Conservation (phyloP, 1,140 invertebrate genomes). For the Drosophila sturtevanti region DNA sequence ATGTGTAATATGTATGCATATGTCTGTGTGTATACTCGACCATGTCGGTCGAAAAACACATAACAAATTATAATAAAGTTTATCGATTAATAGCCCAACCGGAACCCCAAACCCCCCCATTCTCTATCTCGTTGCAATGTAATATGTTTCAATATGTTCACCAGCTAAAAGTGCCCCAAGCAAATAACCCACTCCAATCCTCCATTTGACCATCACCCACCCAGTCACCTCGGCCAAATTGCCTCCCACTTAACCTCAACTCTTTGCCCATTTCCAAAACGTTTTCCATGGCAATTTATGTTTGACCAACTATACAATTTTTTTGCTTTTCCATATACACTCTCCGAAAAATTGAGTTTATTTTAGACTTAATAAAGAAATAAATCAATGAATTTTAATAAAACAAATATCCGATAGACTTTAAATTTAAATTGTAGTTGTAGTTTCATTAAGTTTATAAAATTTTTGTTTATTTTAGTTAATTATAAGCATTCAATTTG, state of each 20-base stretch:
- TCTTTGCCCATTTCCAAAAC: background rate
- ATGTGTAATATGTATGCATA: conserved; percentile 33
- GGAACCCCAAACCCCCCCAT: conserved; percentile 28
- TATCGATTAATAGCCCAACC: conserved; percentile 70
- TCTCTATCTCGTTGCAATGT: conserved; percentile 12
- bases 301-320: conserved; percentile 22
- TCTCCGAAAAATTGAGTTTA: background rate
- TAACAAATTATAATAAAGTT: conserved; percentile 78
- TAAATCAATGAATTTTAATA: background rate
- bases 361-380: background rate
- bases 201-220: background rate
- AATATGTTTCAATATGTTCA: conserved; percentile 65
- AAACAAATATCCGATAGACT: background rate
- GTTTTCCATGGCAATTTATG: conserved; percentile 53
- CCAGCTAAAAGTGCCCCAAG: conserved; percentile 28
- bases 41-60: conserved; percentile 22
- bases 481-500: too few relatives aligned
- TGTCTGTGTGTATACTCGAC: background rate
- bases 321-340: conserved; percentile 4
- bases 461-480: too few relatives aligned
- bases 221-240: background rate
- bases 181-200: conserved; percentile 8
- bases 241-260: background rate
- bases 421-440: too few relatives aligned
- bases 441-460: too few relatives aligned